Base-by-base conservation (phyloP, 2,888 invertebrate species). In the Calameuta idolon region DNA sequence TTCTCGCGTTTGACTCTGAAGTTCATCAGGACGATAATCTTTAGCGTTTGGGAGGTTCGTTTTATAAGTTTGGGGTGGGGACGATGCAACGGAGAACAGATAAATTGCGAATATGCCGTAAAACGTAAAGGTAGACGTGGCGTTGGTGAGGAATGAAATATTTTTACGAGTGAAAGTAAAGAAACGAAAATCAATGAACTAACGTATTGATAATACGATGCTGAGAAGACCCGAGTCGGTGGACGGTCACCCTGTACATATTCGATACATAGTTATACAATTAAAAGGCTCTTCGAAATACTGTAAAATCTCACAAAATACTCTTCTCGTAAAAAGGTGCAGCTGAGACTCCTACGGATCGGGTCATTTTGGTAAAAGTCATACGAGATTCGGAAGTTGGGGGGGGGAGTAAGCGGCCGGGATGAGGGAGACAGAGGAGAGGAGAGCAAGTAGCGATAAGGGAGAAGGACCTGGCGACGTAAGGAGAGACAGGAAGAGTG, bases 241-340 rank as follows among this genome's bases (percentile, higher is more conserved):
- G 88, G 88, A 88, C 88, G 89, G 88, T 88, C 87, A 88, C 88
- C 88, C 87, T 89, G 88, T 89, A 87, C 86, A 90, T 85, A 89
- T 87, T 89, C 86, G 87, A 87, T 87, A 88, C 87, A 88, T 87
- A 89, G 88, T 89, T 89, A 86, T 87, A 87, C 85, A 89, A 90
- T 90, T 87, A 89, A 91, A 90, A 89, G 88, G 88, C 87, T 89
- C 87, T 85, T 89, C 88, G 86, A 91, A 91, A 91, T 91, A 91
- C 91, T 91, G 91, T 90, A 90, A 90, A 90, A 90, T 91, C 88
- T 90, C 89, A 91, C 87, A 90, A 91, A 91, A 91, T 90, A 91
- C 89, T 90, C 86, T 87, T 89, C 84, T 89, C 85, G 85, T 89
- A 87, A 89, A 87, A 86, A 84, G 83, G 84, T 79, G 82, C 83